A percentile compares a stretch with the other conserved stretches of the same genome.
These are phyloP conservation scores for Cirrhinus molitorella DNA, from an alignment of 2,797 vertebrate species.

Conservation along the genomic window DNA sequence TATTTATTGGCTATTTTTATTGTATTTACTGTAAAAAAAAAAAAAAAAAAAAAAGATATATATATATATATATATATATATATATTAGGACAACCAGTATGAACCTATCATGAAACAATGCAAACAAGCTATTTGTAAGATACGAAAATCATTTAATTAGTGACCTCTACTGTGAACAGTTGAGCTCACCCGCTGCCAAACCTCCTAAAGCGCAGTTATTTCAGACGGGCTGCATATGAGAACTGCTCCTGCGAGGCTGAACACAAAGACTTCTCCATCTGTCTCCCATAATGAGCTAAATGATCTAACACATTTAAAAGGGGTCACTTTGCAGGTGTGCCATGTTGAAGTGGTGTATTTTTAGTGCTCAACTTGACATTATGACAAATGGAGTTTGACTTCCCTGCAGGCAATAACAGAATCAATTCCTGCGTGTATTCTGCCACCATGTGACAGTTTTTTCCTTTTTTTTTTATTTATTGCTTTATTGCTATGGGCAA, in stretches of 20 bases:
- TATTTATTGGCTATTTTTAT: neutral
- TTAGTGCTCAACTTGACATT: slow-evolving; percentile 58
- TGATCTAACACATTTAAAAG: slow-evolving; percentile 50
- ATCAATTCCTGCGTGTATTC: slow-evolving; percentile 25
- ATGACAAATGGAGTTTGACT: slow-evolving; percentile 56
- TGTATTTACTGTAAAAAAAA: neutral
- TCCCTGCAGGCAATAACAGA: slow-evolving; percentile 53
- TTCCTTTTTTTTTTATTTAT: slow-evolving; percentile 8
- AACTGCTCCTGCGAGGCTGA: slow-evolving; percentile 11
- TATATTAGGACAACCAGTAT: no score
- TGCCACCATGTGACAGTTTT: slow-evolving; percentile 21
- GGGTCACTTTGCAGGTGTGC: slow-evolving; percentile 53
- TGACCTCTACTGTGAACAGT: slow-evolving; percentile 23
- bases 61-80: no score
- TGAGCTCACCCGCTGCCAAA: neutral
- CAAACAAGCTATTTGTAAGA: neutral
- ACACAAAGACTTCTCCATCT: slow-evolving; percentile 38
- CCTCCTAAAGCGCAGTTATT: neutral
- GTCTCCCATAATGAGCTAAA: slow-evolving; percentile 47
- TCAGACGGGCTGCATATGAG: slow-evolving; percentile 22
- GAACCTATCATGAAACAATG: neutral
- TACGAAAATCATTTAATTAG: neutral
- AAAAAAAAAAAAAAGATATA: no score
- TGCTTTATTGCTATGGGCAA: slow-evolving; percentile 19
- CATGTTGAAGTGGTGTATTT: slow-evolving; percentile 56